Conservation (phyloP, 2,888 invertebrate genomes). For the Coelopa pilipes region DNA sequence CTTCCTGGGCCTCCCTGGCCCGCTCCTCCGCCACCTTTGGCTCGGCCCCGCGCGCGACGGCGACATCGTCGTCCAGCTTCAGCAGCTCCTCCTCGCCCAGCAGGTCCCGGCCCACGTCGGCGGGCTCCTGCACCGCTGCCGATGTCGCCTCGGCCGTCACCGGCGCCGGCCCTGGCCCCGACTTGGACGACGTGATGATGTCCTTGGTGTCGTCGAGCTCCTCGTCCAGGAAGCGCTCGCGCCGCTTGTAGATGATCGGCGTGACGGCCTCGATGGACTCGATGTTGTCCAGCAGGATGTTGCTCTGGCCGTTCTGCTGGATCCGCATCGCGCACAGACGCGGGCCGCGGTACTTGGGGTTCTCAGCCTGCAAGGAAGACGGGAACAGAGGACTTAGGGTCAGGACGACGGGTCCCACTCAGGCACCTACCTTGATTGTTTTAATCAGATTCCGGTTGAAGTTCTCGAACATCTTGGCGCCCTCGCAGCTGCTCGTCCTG, state of each 20-base stretch:
- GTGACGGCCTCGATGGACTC: conserved; percentile 72
- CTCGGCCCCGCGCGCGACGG: too few species aligned
- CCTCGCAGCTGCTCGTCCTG: conserved; percentile 65
- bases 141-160: conserved; percentile 47
- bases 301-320: conserved; percentile 82
- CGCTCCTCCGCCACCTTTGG: background rate
- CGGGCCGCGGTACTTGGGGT: conserved; percentile 71
- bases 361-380: conserved; percentile 61
- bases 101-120: background rate
- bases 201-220: conserved; percentile 66
- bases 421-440: conserved; percentile 64
- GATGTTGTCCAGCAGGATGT: conserved; percentile 82
- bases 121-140: conserved; percentile 33
- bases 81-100: background rate
- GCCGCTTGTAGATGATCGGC: conserved; percentile 78
- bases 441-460: conserved; percentile 67
- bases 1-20: too few species aligned
- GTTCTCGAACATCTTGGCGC: conserved; percentile 66
- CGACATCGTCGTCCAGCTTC: too few species aligned
- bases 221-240: conserved; percentile 67
- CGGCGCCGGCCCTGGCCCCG: too few species aligned
- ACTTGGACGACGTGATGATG: conserved; percentile 58
- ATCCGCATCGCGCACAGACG: conserved; percentile 81
- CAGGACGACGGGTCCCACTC: background rate
- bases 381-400: background rate